Percentiles rank a stretch among this genome's conserved stretches.
Conservation (phyloP, 92 coral and sea anemone genomes). For the Parazoanthus darwini region DNA sequence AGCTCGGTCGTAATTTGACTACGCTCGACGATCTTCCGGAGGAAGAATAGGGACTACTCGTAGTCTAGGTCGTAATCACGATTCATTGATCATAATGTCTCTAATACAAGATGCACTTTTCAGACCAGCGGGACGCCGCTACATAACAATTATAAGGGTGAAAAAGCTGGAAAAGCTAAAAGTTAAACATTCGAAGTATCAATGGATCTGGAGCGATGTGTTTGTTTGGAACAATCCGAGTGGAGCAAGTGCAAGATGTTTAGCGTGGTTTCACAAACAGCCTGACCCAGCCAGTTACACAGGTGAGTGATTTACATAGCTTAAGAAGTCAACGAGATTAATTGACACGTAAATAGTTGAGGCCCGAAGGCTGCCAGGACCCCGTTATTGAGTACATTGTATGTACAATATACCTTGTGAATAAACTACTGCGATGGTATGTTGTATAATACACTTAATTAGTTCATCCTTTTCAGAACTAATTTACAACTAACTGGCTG, state of each 20-base stretch:
- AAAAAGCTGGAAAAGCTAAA: neutral
- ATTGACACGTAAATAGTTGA: too few relatives aligned
- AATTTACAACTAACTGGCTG: too few relatives aligned
- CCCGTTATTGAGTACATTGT: too few relatives aligned
- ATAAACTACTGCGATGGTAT: too few relatives aligned
- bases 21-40: too few relatives aligned
- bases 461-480: too few relatives aligned
- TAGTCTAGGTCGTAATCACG: too few relatives aligned
- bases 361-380: too few relatives aligned
- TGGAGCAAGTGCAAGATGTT: slow-evolving; percentile 43
- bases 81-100: neutral
- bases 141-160: slow-evolving; percentile 48
- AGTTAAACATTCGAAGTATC: slow-evolving; percentile 23
- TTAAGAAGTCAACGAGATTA: too few relatives aligned
- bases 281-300: slow-evolving; percentile 46
- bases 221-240: slow-evolving; percentile 50
- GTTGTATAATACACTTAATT: too few relatives aligned
- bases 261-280: slow-evolving; percentile 40
- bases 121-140: slow-evolving; percentile 47
- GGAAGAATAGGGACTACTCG: too few relatives aligned
- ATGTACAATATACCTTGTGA: too few relatives aligned
- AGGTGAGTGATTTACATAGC: slow-evolving; percentile 15
- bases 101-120: neutral
- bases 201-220: slow-evolving; percentile 76
- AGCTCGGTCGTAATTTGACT: neutral